Percentiles rank a stretch among this genome's conserved stretches.
Conservation (phyloP, 2,888 invertebrate genomes). For the Eulithis prunata region DNA sequence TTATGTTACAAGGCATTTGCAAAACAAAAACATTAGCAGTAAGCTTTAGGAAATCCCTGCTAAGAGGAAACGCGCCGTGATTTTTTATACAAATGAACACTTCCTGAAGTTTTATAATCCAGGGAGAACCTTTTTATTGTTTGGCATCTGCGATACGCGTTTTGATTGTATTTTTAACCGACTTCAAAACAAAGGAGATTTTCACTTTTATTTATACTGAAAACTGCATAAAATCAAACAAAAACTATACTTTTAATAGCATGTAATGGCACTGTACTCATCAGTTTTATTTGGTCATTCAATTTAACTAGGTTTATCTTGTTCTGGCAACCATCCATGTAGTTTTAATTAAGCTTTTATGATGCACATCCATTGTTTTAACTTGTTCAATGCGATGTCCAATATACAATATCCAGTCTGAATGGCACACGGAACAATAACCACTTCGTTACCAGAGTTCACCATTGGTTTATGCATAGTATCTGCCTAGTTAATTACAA, state of each 20-base stretch:
- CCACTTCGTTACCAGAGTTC: slow-evolving; percentile 4
- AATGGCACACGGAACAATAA: slow-evolving; percentile 4
- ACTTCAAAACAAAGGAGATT: too few species aligned
- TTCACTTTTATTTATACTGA: too few species aligned
- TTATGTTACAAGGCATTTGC: slow-evolving; percentile 4
- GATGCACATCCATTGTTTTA: slow-evolving; percentile 6
- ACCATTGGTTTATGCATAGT: too few species aligned
- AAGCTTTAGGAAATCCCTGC: neutral
- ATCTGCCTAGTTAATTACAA: too few species aligned
- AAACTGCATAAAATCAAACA: too few species aligned
- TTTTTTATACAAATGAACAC: slow-evolving; percentile 5
- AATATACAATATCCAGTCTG: slow-evolving; percentile 9
- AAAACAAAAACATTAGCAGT: slow-evolving; percentile 3
- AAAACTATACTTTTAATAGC: too few species aligned
- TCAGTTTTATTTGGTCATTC: slow-evolving; percentile 5
- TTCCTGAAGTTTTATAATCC: neutral
- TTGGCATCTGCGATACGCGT: too few species aligned
- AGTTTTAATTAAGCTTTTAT: slow-evolving; percentile 28
- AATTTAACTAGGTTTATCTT: slow-evolving; percentile 22
- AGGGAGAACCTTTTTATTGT: neutral
- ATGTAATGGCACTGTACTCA: too few species aligned
- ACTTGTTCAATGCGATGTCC: slow-evolving; percentile 5
- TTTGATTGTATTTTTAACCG: too few species aligned
- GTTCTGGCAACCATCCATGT: slow-evolving; percentile 20
- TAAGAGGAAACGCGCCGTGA: neutral